Conservation (phyloP, 2,797 vertebrate genomes). For the Enteromius trimaculatus region DNA sequence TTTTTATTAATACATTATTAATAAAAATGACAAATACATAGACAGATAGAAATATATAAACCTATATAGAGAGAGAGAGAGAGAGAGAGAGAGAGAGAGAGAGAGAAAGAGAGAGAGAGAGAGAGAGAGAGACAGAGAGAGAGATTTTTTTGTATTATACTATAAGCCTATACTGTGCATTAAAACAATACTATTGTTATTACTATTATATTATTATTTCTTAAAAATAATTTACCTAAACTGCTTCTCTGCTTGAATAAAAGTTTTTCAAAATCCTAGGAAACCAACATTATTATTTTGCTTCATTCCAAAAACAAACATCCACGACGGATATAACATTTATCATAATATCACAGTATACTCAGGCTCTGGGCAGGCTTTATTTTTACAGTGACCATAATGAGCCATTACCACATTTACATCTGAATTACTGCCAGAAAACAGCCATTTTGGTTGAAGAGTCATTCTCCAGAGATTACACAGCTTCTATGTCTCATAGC, state of each 20-base stretch:
- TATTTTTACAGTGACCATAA: slow-evolving; percentile 39
- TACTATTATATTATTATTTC: neutral
- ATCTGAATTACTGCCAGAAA: slow-evolving; percentile 29
- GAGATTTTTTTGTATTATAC: too few species aligned
- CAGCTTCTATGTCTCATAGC: slow-evolving; percentile 14
- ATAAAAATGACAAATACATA: too few species aligned
- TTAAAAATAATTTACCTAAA: neutral
- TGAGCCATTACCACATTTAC: slow-evolving; percentile 29
- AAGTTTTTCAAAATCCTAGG: neutral
- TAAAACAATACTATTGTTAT: neutral
- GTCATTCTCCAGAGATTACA: slow-evolving; percentile 47
- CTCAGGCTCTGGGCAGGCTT: neutral
- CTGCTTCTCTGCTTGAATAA: neutral
- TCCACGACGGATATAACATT: neutral
- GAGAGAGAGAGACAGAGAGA: too few species aligned
- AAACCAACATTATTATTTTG: neutral
- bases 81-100: too few species aligned
- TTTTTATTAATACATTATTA: neutral
- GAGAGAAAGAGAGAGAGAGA: too few species aligned
- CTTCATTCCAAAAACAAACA: neutral
- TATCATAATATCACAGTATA: neutral
- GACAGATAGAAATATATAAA: too few species aligned
- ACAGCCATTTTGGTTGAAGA: slow-evolving; percentile 56
- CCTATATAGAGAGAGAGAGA: too few species aligned
- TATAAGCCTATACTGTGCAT: neutral